phyloP scores from a whole-genome alignment of 1,140 invertebrate genomes.

The Forficula auricularia region DNA sequence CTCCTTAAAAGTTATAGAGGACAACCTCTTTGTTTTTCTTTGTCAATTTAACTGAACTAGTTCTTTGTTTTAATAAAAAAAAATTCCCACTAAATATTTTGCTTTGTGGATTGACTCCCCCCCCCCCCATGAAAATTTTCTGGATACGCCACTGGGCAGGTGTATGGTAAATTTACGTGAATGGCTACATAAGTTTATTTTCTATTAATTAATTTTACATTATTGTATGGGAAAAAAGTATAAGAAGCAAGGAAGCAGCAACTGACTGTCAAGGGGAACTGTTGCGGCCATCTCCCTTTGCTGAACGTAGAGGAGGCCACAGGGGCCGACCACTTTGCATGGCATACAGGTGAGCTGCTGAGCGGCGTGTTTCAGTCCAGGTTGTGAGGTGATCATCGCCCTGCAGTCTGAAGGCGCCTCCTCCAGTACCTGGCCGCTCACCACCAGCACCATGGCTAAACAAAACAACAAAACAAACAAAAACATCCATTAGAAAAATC shows the following conservation, averaged over 20 bases:
- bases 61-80: too few species aligned
- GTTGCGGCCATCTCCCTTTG: conserved; percentile 82
- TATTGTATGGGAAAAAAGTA: conserved; percentile 5
- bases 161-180: too few species aligned
- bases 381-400: conserved; percentile 57
- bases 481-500: neutral
- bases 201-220: neutral
- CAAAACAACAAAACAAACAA: conserved; percentile 10
- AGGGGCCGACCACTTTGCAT: conserved; percentile 59
- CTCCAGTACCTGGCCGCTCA: conserved; percentile 70
- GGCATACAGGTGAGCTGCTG: conserved; percentile 56
- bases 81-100: too few species aligned
- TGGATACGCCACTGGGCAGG: too few species aligned
- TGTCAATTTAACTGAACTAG: too few species aligned
- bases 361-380: conserved; percentile 67
- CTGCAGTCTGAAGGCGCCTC: conserved; percentile 64
- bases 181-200: too few species aligned
- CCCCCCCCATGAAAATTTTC: too few species aligned
- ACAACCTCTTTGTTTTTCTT: too few species aligned
- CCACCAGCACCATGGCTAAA: conserved; percentile 61
- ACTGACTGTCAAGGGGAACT: conserved; percentile 75
- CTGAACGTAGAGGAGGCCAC: conserved; percentile 70
- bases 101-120: too few species aligned
- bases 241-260: too few species aligned
- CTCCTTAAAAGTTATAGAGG: too few species aligned